A percentile compares a stretch with the other conserved stretches of the same genome.
These are phyloP conservation scores for Helicoverpa zea DNA, from an alignment of 1,140 invertebrate genomes.

Conservation along the genomic window DNA sequence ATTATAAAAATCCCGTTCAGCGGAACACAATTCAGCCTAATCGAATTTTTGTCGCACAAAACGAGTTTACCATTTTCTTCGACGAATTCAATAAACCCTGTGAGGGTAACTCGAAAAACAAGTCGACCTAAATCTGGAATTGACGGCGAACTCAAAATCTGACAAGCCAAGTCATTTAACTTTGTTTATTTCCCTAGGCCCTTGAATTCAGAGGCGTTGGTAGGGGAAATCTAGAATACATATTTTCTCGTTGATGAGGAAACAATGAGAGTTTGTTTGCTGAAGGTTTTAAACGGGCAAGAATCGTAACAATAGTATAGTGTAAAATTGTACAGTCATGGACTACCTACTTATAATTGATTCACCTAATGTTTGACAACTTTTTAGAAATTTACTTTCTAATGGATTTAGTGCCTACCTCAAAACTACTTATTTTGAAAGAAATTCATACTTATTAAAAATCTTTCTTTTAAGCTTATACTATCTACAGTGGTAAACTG, in stretches of 20 bases:
- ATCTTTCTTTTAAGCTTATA: too few species aligned
- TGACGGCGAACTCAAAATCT: conserved; percentile 44
- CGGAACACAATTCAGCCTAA: conserved; percentile 19
- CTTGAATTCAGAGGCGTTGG: conserved; percentile 22
- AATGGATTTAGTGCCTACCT: too few species aligned
- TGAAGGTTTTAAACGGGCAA: too few species aligned
- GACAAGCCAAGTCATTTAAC: conserved; percentile 39
- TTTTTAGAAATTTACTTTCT: too few species aligned
- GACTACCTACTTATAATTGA: too few species aligned
- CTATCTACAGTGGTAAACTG: too few species aligned
- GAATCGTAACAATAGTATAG: too few species aligned
- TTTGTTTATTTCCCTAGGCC: conserved; percentile 34
- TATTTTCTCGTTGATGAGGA: background rate
- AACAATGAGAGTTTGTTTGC: background rate
- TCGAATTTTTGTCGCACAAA: conserved; percentile 45
- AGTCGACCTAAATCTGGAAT: conserved; percentile 41
- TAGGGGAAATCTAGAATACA: background rate
- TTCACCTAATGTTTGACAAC: too few species aligned
- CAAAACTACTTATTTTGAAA: too few species aligned
- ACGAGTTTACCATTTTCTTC: conserved; percentile 44
- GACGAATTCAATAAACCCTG: conserved; percentile 32
- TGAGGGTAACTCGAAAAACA: conserved; percentile 28
- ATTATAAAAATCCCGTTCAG: background rate
- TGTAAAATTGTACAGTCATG: too few species aligned
- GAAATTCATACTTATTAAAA: too few species aligned